A percentile compares a stretch with the other conserved stretches of the same genome.
Conservation (phyloP, 2,113 vertebrate genomes). For the Oophaga pumilio region DNA sequence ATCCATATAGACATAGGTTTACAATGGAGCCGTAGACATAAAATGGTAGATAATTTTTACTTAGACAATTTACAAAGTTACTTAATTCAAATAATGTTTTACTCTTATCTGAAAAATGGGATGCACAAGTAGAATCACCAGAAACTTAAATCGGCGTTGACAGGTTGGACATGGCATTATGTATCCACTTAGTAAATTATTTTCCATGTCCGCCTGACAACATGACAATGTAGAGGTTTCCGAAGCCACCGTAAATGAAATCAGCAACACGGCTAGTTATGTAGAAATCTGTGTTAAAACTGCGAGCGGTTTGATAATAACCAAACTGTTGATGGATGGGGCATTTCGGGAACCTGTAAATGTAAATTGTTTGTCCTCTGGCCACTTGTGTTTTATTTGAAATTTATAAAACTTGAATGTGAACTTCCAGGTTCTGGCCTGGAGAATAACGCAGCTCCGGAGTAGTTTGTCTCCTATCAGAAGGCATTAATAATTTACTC, state of each 20-base stretch:
- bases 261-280: conserved; percentile 52
- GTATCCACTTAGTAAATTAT: neutral
- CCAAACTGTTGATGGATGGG: conserved; percentile 66
- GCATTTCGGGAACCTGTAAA: conserved; percentile 61
- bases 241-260: conserved; percentile 15
- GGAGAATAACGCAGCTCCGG: conserved; percentile 66
- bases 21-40: neutral
- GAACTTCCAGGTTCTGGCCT: conserved; percentile 67
- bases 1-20: neutral
- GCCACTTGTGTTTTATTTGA: conserved; percentile 71
- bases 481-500: conserved; percentile 83
- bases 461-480: conserved; percentile 75
- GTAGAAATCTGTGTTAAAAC: conserved; percentile 59
- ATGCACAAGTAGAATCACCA: neutral
- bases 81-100: neutral
- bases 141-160: neutral
- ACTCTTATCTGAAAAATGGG: neutral
- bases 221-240: conserved; percentile 14
- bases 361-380: conserved; percentile 70
- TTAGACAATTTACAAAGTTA: neutral
- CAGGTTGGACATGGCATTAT: neutral
- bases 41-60: neutral
- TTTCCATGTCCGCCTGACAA: neutral
- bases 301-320: conserved; percentile 35
- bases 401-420: conserved; percentile 71